These are phyloP conservation scores for Psophia crepitans DNA, from an alignment of 2,113 vertebrate genomes.

Conservation along the genomic window DNA sequence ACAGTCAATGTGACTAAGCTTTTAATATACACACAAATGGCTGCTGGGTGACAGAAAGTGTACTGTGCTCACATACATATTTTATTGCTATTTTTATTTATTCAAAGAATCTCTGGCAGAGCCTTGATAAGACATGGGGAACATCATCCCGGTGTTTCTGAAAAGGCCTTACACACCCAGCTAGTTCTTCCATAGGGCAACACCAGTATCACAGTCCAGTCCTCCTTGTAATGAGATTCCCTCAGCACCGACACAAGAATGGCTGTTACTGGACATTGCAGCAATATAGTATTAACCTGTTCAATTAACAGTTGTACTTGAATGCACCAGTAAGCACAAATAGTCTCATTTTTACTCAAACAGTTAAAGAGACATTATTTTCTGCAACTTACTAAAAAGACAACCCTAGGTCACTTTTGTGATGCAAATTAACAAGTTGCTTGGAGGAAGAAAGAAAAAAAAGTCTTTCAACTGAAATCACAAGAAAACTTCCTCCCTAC, in stretches of 20 bases:
- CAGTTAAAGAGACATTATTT: background rate
- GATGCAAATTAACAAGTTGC: background rate
- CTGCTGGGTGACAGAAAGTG: background rate
- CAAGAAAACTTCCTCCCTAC: background rate
- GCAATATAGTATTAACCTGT: background rate
- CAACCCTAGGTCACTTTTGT: background rate
- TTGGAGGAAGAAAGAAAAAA: background rate
- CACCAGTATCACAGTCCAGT: background rate
- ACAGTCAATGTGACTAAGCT: background rate
- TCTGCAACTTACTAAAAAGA: background rate
- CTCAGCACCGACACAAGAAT: background rate
- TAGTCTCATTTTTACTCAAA: background rate
- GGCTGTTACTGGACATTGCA: background rate
- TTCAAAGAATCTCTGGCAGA: background rate
- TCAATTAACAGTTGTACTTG: background rate
- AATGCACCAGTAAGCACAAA: background rate
- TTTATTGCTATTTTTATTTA: background rate
- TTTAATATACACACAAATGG: background rate
- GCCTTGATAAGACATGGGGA: background rate
- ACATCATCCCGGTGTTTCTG: background rate
- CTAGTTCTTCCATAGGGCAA: background rate
- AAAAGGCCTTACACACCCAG: background rate
- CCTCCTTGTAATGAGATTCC: background rate
- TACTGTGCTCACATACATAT: background rate
- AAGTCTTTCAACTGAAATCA: background rate